Evolutionary conservation across 2,113 vertebrate species (phyloP), one percentile per base, ranked within the genome.

Genomic region (Calyptommatus sinebrachiatus): DNA sequence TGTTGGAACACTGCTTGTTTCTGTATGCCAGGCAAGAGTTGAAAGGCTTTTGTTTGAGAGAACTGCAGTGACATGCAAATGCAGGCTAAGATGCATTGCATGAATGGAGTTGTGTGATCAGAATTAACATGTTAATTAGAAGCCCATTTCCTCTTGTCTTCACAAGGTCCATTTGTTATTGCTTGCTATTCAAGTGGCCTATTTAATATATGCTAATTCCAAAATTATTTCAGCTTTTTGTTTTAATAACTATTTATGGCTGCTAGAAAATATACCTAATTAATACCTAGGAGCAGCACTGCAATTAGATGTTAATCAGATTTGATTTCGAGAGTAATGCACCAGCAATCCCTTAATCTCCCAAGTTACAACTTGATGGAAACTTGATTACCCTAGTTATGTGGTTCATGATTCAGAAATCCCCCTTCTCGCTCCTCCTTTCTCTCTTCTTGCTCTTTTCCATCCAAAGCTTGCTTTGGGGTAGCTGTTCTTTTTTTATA

Each of bases 221-320:
- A 71, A 85, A 89, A 85, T 90, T 84, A 83, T 89, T 91, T 77
- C 84, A 91, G 35, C 20, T 86, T 91, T 92, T 88, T 62, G 21
- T 72, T 83, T 66, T 87, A 91, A 84, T 84, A 91, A 48, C 83
- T 92, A 86, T 91, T 88, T 88, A 79, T 88, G 78, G 88, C 82
- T 94, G 76, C 84, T 85, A 85, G 82, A 89, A 93, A 91, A 67
- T 50, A 84, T 73, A 90, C 78, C 80, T 91, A 90, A 90, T 89
- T 93, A 92, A 87, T 90, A 92, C 77, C 77, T 88, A 70, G 90
- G 80, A 88, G 81, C 87, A 83, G 86, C 84, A 41, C 84, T 90
- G 71, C 84, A 92, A 89, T 93, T 92, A 91, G 91, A 88, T 89
- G 90, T 90, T 92, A 94, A 93, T 94, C 87, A 91, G 48, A 91